Evolutionary conservation across 2,797 vertebrate species (phyloP).

Genomic region (Mastacembelus armatus): DNA sequence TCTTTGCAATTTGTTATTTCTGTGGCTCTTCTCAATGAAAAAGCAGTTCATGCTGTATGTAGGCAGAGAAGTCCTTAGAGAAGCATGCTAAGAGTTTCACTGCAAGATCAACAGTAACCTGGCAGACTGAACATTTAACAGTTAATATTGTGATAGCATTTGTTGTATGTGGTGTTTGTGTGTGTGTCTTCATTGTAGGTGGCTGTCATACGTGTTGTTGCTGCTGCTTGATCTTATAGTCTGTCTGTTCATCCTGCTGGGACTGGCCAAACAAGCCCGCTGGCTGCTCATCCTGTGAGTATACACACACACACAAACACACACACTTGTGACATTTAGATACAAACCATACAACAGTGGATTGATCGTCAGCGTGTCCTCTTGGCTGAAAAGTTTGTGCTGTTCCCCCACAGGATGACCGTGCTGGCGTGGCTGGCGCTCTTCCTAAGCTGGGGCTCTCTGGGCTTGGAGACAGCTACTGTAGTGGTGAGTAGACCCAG

Average conservation of each 20-base stretch:
- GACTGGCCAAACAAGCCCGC: slow-evolving; percentile 92
- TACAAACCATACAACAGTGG: slow-evolving; percentile 23
- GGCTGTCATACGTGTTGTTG: slow-evolving; percentile 91
- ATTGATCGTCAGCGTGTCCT: slow-evolving; percentile 30
- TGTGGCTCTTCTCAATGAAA: too few relatives aligned
- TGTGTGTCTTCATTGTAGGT: slow-evolving; percentile 78
- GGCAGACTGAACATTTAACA: background rate
- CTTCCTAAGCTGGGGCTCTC: slow-evolving; percentile 92
- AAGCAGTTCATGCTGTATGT: too few relatives aligned
- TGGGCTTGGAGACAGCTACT: slow-evolving; percentile 91
- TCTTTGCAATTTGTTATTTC: too few relatives aligned
- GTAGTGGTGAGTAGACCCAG: slow-evolving; percentile 86
- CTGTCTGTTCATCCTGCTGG: slow-evolving; percentile 92
- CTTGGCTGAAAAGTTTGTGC: slow-evolving; percentile 52
- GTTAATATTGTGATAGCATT: background rate
- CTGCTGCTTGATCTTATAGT: slow-evolving; percentile 91
- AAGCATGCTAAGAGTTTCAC: background rate
- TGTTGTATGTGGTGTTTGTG: background rate
- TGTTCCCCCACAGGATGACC: slow-evolving; percentile 86
- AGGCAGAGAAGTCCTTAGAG: background rate
- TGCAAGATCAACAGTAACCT: too few relatives aligned
- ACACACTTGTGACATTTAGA: slow-evolving; percentile 20
- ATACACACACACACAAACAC: slow-evolving; percentile 37
- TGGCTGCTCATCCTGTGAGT: slow-evolving; percentile 94
- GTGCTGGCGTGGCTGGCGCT: slow-evolving; percentile 91